These are phyloP conservation scores for Tetragonula clypearis DNA, from an alignment of 1,140 invertebrate genomes.

Conservation along the genomic window DNA sequence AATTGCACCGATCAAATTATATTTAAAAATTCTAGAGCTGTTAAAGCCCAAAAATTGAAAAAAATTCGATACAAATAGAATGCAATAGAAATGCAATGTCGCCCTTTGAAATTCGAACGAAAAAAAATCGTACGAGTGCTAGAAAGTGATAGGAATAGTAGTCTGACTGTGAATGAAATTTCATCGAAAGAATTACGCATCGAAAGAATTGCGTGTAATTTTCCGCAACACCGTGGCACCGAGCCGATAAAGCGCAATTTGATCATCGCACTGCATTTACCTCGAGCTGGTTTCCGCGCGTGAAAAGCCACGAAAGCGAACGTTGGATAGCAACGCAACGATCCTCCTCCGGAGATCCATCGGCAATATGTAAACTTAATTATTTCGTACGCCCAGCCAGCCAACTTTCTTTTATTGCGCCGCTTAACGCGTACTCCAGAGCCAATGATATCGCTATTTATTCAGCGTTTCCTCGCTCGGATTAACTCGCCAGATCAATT, in stretches of 20 bases:
- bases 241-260: slow-evolving; percentile 22
- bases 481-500: not conserved
- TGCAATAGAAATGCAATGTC: not conserved
- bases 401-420: slow-evolving; percentile 24
- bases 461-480: not conserved
- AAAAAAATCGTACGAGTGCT: not conserved
- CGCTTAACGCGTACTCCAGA: not conserved
- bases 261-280: slow-evolving; percentile 22
- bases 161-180: not conserved
- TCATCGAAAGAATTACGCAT: not conserved
- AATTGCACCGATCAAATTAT: too few species aligned
- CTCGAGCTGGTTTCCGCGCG: slow-evolving; percentile 1
- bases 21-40: too few species aligned
- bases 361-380: slow-evolving; percentile 15
- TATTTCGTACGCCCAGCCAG: not conserved
- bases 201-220: not conserved
- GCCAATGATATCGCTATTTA: not conserved
- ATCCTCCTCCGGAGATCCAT: not conserved
- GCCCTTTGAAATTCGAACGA: not conserved
- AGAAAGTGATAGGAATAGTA: not conserved
- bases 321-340: not conserved
- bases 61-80: too few species aligned
- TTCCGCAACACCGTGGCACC: not conserved
- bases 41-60: not conserved
- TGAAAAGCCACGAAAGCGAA: slow-evolving; percentile 24